A percentile compares a stretch with the other conserved stretches of the same genome.
phyloP scores from a whole-genome alignment of 2,888 invertebrate genomes.

The Aphidius colemani region DNA sequence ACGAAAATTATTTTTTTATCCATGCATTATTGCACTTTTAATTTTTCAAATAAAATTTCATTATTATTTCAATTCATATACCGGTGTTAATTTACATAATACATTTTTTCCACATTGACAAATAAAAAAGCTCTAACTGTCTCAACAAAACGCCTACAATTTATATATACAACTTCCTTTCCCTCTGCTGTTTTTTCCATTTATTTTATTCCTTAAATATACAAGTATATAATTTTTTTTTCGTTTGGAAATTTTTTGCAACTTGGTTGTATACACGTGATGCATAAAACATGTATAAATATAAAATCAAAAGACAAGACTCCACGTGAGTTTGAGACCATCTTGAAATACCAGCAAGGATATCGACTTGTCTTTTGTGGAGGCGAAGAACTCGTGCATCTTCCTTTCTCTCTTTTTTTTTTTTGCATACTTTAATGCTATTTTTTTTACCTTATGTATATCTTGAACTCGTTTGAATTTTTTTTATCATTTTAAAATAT shows the following conservation, averaged over 20 bases:
- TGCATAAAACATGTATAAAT: constrained; percentile 22
- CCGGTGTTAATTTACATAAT: constrained; percentile 2
- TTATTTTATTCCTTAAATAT: constrained; percentile 2
- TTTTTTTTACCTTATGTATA: background rate
- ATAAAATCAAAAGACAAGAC: background rate
- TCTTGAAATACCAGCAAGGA: constrained; percentile 36
- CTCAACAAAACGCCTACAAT: no score
- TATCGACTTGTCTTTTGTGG: constrained; percentile 25
- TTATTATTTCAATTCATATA: background rate
- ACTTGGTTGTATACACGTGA: constrained; percentile 14
- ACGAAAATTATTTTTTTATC: background rate
- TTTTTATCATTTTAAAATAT: constrained; percentile 1
- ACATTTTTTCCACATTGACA: background rate
- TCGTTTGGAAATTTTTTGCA: background rate
- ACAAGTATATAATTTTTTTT: background rate
- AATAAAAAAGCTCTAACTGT: background rate
- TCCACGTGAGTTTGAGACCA: constrained; percentile 23
- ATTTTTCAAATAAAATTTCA: no score
- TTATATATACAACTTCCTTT: no score
- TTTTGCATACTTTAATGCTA: constrained; percentile 5
- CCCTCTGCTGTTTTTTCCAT: background rate
- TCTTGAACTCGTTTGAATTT: background rate
- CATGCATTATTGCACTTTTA: no score
- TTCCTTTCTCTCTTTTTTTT: constrained; percentile 8
- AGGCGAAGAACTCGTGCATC: constrained; percentile 13